These are phyloP conservation scores for Bovichtus variegatus DNA, from an alignment of 2,797 vertebrate species.

Conservation along the genomic window DNA sequence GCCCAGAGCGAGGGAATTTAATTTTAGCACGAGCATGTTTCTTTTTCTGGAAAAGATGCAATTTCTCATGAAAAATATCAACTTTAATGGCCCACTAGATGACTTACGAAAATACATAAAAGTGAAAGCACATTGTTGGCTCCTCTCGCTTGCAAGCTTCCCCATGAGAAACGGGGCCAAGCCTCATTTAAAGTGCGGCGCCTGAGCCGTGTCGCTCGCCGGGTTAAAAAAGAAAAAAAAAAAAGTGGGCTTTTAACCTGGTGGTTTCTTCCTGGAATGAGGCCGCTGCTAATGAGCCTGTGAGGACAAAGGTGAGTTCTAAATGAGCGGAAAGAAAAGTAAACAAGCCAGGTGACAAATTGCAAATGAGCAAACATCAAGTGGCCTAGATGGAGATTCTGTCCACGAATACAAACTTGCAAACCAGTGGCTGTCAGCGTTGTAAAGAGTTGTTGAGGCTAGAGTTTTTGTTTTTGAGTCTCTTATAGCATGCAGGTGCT, in stretches of 20 bases:
- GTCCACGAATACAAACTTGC: conserved; percentile 37
- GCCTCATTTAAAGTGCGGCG: conserved; percentile 81
- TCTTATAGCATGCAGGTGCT: conserved; percentile 80
- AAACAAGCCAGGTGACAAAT: conserved; percentile 81
- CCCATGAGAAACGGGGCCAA: conserved; percentile 69
- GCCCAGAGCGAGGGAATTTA: conserved; percentile 42
- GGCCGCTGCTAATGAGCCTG: conserved; percentile 74
- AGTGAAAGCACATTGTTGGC: conserved; percentile 84
- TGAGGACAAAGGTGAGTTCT: conserved; percentile 80
- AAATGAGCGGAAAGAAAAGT: conserved; percentile 70
- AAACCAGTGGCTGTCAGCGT: conserved; percentile 41
- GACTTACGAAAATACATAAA: conserved; percentile 82
- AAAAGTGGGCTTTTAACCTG: conserved; percentile 63
- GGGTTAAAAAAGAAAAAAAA: conserved; percentile 62
- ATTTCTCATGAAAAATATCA: conserved; percentile 72
- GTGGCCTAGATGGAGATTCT: conserved; percentile 35
- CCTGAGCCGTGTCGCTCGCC: conserved; percentile 66
- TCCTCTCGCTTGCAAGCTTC: conserved; percentile 53
- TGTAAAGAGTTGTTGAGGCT: conserved; percentile 58
- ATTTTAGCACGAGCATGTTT: conserved; percentile 53
- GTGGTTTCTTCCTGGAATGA: conserved; percentile 55
- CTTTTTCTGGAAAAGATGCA: conserved; percentile 57
- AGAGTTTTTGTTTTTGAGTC: conserved; percentile 50
- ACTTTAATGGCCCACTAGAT: conserved; percentile 71
- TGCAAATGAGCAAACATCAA: conserved; percentile 48